Base-by-base conservation (phyloP, 2,888 invertebrate species). In the Hyles lineata region DNA sequence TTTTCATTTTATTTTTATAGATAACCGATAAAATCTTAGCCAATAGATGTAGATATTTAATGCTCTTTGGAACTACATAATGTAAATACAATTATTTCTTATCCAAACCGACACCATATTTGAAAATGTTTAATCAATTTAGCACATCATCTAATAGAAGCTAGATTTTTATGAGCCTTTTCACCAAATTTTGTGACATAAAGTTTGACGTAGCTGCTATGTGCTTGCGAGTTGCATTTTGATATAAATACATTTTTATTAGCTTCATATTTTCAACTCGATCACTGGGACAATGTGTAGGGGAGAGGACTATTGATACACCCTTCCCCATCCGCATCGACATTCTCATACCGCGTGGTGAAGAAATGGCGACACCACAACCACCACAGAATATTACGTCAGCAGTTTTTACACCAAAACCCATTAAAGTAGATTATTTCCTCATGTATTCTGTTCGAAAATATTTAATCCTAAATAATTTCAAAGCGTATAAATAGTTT, bases 1-100 rank as follows among this genome's bases (percentile, higher is more conserved):
- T 23, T 43, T 43, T 67, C 6, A 5, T 6, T 67, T 67, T 17
- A 32, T 32, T 67, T 21, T 9, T 43, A n/a, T 23, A 21, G 23
- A 17, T 60, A 62, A 9, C 35, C 19, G 32, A 62, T 35, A 43
- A n/a, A 67, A 23, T 43, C 43, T 67, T 67, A 3, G 43, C 43
- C 15, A 67, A 67, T 67, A 67, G 43, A n/a, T 43, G 63, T 67
- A 43, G 63, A 43, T 11, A 21, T 67, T 62, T 32, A 17, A 67
- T 15, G 43, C 23, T 43, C 63, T 21, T 67, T 43, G 32, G 17
- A 19, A 43, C 23, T 43, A 43, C 11, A 6, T 67, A 43, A 21
- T 43, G 43, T 32, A 62, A 1, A 19, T 32, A 32, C 8, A 8
- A 29, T 62, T 19, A 32, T 62, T 32, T 19, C 5, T 7, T 25